Percentiles rank a stretch among this genome's conserved stretches.
Evolutionary conservation across 2,113 vertebrate species (phyloP).

Genomic region (Aix galericulata): DNA sequence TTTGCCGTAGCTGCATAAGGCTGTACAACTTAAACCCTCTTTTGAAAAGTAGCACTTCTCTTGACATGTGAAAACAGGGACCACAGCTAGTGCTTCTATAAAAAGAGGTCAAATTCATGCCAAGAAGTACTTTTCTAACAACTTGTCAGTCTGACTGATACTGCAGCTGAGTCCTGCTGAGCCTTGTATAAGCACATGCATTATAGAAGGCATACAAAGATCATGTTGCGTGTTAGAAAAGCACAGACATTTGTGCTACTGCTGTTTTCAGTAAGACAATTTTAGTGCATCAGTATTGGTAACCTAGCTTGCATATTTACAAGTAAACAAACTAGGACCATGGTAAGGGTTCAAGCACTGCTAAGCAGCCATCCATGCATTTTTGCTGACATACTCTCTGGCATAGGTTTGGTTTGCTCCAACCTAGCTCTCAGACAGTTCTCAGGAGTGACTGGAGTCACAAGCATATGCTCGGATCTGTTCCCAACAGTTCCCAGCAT

Average conservation of each 20-base stretch:
- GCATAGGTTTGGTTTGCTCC: neutral
- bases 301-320: neutral
- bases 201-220: neutral
- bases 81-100: neutral
- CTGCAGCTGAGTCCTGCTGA: neutral
- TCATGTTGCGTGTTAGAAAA: neutral
- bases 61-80: neutral
- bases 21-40: neutral
- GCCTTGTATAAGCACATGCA: fast-evolving
- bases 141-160: neutral
- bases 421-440: neutral
- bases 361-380: neutral
- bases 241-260: neutral
- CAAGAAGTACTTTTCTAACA: neutral
- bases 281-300: neutral
- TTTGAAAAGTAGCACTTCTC: neutral
- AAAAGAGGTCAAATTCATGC: neutral
- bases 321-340: neutral
- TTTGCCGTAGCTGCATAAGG: neutral
- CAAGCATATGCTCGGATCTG: neutral
- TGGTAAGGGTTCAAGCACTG: neutral
- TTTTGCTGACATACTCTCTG: neutral
- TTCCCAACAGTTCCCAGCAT: neutral
- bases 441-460: neutral
- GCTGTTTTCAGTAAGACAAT: neutral